Conservation (phyloP, 64 coral and sea anemone genomes). For the Pocillopora verrucosa region DNA sequence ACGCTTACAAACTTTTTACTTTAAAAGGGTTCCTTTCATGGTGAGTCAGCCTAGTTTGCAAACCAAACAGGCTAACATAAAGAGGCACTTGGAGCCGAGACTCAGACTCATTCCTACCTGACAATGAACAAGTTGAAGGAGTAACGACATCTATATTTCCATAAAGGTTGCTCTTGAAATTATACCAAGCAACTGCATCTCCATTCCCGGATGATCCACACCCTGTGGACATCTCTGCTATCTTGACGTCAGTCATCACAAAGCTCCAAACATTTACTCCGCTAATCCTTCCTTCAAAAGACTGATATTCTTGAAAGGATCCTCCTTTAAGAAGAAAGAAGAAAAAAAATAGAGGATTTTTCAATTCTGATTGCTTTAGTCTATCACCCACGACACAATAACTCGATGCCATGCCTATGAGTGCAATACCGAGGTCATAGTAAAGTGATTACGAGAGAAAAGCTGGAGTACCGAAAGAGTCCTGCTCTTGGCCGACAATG, state of each 20-base stretch:
- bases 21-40: too few species aligned
- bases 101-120: not conserved
- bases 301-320: not conserved
- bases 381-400: too few species aligned
- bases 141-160: not conserved
- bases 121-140: not conserved
- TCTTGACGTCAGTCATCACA: not conserved
- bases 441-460: not conserved
- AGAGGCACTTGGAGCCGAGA: too few species aligned
- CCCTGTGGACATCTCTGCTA: not conserved
- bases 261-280: not conserved
- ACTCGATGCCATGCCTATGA: too few species aligned
- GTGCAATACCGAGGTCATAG: too few species aligned
- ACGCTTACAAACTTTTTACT: too few species aligned
- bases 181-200: not conserved
- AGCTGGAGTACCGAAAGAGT: not conserved
- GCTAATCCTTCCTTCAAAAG: not conserved
- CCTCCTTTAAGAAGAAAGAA: not conserved
- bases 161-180: not conserved
- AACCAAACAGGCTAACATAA: too few species aligned
- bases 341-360: too few species aligned
- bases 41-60: too few species aligned
- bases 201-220: not conserved
- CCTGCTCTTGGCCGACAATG: conserved; percentile 37
- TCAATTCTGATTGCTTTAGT: too few species aligned